Base-by-base conservation (phyloP, 2,113 vertebrate genomes). In the Ploceus nigricollis region DNA sequence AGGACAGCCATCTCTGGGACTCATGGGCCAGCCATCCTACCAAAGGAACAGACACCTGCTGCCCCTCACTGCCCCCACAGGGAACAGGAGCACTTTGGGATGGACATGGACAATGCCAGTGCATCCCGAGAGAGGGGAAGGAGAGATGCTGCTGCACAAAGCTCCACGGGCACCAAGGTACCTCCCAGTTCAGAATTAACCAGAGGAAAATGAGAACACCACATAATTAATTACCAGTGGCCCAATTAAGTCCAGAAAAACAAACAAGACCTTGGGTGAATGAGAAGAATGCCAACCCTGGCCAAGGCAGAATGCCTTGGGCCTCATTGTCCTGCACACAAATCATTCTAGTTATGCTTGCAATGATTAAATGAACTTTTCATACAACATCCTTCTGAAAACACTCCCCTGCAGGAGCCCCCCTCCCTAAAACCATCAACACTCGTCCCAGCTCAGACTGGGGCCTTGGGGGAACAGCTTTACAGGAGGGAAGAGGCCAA, bases 31-130 rank as follows among this genome's bases (percentile, higher is more conserved):
- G 33, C 8, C 33, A 15, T 1, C 1, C 1, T 11, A 18, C 18
- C 30, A 4, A 22, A 37, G 53, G 19, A 61, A 40, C 25, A n/a
- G 60, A 6, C 5, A 40, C 50, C 30, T 2, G 30, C 3, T 11
- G 30, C 28, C 25, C 60, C n/a, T 12, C 1, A 1, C 27, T 13
- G 80, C 53, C 2, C 0, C 0, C 25, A 1, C n/a, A 1, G 0
- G 4, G 47, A 33, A 8, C 15, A 5, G 13, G 6, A 33, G 6
- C 22, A 15, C 42, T 8, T 28, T 21, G 39, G 71, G 57, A 64
- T 0, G 3, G 39, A 25, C 68, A 27, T 0, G 1, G 48, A 39
- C 68, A 56, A 10, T 1, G 47, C 35, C 1, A 4, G 13, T 0
- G 13, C 42, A n/a, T 42, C 18, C 2, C 0, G 17, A 39, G 17